Evolutionary conservation across 1,140 invertebrate species (phyloP).

Genomic region (Calephelis virginiensis): DNA sequence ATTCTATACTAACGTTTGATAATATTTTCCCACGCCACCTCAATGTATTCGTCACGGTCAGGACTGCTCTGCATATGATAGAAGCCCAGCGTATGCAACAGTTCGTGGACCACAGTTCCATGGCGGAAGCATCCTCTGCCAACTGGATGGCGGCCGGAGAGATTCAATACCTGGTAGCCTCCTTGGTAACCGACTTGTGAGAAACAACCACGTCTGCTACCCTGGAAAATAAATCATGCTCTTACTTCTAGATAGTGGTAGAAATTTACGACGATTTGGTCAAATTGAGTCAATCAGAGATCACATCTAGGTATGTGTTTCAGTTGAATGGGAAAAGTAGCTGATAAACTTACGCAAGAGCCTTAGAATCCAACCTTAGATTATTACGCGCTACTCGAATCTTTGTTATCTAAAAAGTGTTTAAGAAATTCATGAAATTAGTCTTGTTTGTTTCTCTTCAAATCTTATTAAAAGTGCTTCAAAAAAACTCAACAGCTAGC

Average conservation of each 20-base stretch:
- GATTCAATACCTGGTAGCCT: constrained; percentile 75
- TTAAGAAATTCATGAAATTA: too few species aligned
- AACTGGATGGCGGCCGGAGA: constrained; percentile 66
- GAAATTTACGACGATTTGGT: too few species aligned
- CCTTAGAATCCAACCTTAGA: too few species aligned
- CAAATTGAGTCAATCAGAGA: too few species aligned
- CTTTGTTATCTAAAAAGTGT: too few species aligned
- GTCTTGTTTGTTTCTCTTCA: too few species aligned
- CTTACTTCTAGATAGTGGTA: neutral
- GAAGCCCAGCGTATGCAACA: constrained; percentile 84
- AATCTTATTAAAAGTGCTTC: too few species aligned
- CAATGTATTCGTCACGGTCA: constrained; percentile 85
- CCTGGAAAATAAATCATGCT: constrained; percentile 50
- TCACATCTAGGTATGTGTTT: too few species aligned
- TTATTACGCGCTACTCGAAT: too few species aligned
- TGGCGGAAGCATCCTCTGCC: constrained; percentile 77
- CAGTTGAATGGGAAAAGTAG: too few species aligned
- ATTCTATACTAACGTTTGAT: constrained; percentile 52
- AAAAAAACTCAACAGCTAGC: too few species aligned
- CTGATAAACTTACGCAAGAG: too few species aligned
- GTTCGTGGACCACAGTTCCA: constrained; percentile 83
- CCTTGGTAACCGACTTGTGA: constrained; percentile 77
- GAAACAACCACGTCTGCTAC: constrained; percentile 74
- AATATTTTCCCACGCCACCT: constrained; percentile 85
- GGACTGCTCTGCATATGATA: constrained; percentile 85